Evolutionary conservation across 2,888 invertebrate species (phyloP).

Genomic region (Drosophila robusta): DNA sequence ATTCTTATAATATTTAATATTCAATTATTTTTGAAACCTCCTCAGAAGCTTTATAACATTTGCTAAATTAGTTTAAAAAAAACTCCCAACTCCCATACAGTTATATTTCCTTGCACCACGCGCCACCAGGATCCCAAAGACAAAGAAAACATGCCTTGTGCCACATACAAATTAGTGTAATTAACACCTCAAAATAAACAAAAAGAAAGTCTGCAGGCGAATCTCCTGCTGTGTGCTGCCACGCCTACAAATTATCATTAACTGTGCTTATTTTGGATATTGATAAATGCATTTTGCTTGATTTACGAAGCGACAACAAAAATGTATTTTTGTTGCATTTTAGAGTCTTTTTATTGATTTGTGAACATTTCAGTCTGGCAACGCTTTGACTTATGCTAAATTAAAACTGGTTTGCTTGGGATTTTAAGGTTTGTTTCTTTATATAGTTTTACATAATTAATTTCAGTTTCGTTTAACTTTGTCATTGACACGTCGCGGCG

Average conservation of each 20-base stretch:
- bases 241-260: conserved; percentile 5
- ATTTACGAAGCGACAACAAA: conserved; percentile 27
- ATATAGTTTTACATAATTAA: conserved; percentile 51
- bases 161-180: conserved; percentile 17
- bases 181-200: conserved; percentile 20
- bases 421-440: neutral
- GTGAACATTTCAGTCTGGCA: conserved; percentile 10
- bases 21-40: no score
- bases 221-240: neutral
- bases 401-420: conserved; percentile 37
- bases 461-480: conserved; percentile 47
- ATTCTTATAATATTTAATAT: no score
- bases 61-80: no score
- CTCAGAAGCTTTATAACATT: no score
- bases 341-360: conserved; percentile 35
- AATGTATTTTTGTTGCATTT: conserved; percentile 20
- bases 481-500: conserved; percentile 50
- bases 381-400: conserved; percentile 25
- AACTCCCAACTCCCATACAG: no score
- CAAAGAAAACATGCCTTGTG: no score
- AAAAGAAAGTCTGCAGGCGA: neutral
- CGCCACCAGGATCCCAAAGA: no score
- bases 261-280: conserved; percentile 37
- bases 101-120: no score
- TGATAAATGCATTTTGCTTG: conserved; percentile 34